Base-by-base conservation (phyloP, 1,140 invertebrate genomes). In the Drosophila nikananu region DNA sequence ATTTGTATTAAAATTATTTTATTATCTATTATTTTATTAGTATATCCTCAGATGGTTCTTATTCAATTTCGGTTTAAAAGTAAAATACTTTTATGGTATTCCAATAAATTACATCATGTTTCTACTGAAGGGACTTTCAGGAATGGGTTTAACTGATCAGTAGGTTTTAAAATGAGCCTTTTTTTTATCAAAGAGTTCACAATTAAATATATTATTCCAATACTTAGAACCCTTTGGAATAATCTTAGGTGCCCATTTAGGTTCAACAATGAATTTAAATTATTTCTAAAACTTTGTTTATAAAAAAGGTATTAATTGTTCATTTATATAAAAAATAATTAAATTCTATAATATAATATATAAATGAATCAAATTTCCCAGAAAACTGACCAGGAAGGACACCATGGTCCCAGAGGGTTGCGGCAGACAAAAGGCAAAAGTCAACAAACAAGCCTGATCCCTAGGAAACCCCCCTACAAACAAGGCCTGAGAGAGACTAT, bases 361-460 rank as follows among this genome's bases (percentile, higher is more conserved):
- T 27, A 27, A 27, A 25, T 13, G 19, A 30, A 21, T 5, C 0
- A 17, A 61, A n/a, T 32, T 32, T 51, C 19, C 7, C 1, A 0
- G 1, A 13, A 25, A 41, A 39, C 9, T n/a, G 21, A 25, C 17
- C 35, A 25, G 10, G 27, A 42, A 19, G 23, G 23, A 46, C 27
- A 17, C 25, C 58, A 32, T 44, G 12, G 17, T 42, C 49, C 5
- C 3, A 7, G 15, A 21, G 32, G 35, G 35, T 27, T 62, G 58
- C 37, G 17, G 27, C 13, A 30, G 21, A 32, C 35, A 63, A 51
- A 71, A 30, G 30, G 54, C 19, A 51, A 42, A 49, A 19, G 66
- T 72, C 67, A 61, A 32, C 54, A 60, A 72, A 73, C 37, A 73
- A 21, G 32, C 8, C 44, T 58, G 27, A 71, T 72, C 70, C 65